These are phyloP conservation scores for Blennius ocellaris DNA, from an alignment of 2,113 vertebrate genomes.

Conservation along the genomic window DNA sequence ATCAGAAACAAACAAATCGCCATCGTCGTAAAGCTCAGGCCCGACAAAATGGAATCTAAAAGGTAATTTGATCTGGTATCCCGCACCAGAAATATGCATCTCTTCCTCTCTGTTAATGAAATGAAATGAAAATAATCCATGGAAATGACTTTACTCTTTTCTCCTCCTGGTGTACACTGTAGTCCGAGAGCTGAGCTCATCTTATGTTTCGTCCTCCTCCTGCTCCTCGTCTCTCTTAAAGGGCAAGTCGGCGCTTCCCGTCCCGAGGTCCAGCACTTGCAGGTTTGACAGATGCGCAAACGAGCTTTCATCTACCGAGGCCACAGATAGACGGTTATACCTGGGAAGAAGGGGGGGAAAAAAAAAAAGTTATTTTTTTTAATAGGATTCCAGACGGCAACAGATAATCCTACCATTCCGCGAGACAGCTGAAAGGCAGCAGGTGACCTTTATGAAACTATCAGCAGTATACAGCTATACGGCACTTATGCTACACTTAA, in stretches of 20 bases:
- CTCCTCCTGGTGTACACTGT: slow-evolving; percentile 8
- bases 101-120: slow-evolving; percentile 26
- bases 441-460: slow-evolving; percentile 8
- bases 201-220: slow-evolving; percentile 42
- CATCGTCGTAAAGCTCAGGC: slow-evolving; percentile 50
- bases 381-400: not conserved
- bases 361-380: not conserved
- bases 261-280: slow-evolving; percentile 92
- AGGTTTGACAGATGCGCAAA: slow-evolving; percentile 90
- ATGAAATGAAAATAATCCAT: slow-evolving; percentile 28
- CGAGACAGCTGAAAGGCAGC: not conserved
- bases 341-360: slow-evolving; percentile 67
- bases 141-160: slow-evolving; percentile 24
- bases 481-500: too few relatives aligned
- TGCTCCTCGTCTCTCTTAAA: slow-evolving; percentile 36
- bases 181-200: slow-evolving; percentile 1
- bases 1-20: slow-evolving; percentile 28
- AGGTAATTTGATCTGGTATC: slow-evolving; percentile 66
- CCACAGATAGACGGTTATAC: slow-evolving; percentile 91
- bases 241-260: slow-evolving; percentile 49
- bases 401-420: not conserved
- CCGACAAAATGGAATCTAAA: slow-evolving; percentile 50
- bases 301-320: slow-evolving; percentile 87
- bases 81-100: slow-evolving; percentile 74
- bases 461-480: not conserved